Evolutionary conservation across 2,888 invertebrate genomes (phyloP).

Genomic region (Odontothrips loti): DNA sequence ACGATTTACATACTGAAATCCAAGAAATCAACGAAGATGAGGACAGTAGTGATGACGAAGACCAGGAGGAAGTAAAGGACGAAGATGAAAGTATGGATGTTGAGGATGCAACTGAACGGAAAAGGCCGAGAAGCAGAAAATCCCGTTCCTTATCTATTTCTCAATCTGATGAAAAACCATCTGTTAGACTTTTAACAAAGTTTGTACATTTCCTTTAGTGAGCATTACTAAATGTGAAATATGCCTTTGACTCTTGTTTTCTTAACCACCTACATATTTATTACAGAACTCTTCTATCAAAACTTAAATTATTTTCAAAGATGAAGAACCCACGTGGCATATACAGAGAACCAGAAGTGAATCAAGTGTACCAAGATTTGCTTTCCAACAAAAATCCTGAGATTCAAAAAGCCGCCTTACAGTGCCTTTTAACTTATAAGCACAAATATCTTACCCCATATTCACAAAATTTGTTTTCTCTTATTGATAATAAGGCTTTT

Average conservation of each 20-base stretch:
- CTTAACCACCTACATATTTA: conserved; percentile 39
- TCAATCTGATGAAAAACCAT: conserved; percentile 28
- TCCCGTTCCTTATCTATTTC: background rate
- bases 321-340: conserved; percentile 77
- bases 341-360: conserved; percentile 69
- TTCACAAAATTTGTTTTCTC: conserved; percentile 67
- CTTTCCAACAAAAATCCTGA: conserved; percentile 71
- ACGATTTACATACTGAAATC: conserved; percentile 43
- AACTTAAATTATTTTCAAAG: conserved; percentile 71
- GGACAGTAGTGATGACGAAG: conserved; percentile 43
- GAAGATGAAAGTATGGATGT: conserved; percentile 39
- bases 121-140: conserved; percentile 20
- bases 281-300: conserved; percentile 55
- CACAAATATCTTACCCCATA: conserved; percentile 73
- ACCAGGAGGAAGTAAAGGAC: conserved; percentile 39
- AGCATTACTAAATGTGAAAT: background rate
- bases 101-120: conserved; percentile 35
- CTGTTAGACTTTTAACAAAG: background rate
- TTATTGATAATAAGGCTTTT: conserved; percentile 83
- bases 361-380: conserved; percentile 72
- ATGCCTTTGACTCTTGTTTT: background rate
- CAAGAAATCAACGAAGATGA: conserved; percentile 47
- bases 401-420: conserved; percentile 79
- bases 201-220: background rate
- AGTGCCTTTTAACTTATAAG: conserved; percentile 83